These are phyloP conservation scores for Pleuronectes platessa DNA, from an alignment of 2,113 vertebrate species.

Conservation along the genomic window DNA sequence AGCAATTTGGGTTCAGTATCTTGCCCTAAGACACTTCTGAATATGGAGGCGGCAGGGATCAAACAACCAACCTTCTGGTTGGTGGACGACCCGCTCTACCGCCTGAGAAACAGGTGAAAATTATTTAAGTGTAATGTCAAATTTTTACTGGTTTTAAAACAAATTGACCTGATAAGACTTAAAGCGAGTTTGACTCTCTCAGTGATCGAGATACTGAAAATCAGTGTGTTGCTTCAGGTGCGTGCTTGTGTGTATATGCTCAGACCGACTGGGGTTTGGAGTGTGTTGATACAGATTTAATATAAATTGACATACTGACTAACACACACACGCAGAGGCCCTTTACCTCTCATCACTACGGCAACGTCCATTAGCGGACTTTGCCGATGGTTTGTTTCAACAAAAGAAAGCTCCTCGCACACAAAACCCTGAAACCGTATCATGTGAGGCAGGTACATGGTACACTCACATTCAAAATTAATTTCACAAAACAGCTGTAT, in stretches of 20 bases:
- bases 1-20: no score
- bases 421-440: conserved; percentile 8
- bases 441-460: conserved; percentile 3
- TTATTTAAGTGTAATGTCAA: no score
- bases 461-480: not conserved
- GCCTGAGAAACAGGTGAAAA: no score
- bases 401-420: conserved; percentile 16
- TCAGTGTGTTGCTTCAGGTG: not conserved
- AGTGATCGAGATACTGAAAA: not conserved
- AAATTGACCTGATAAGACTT: no score
- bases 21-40: no score
- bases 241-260: not conserved
- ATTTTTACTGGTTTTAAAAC: no score
- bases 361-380: conserved; percentile 21
- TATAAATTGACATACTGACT: not conserved
- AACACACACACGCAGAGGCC: conserved; percentile 13
- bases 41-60: no score
- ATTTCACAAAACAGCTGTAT: not conserved
- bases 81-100: no score
- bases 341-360: conserved; percentile 44
- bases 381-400: conserved; percentile 31
- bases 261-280: no score
- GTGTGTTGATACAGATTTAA: conserved; percentile 4
- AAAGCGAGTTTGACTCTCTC: no score
- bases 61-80: no score